Evolutionary conservation across 2,888 invertebrate genomes (phyloP).

Genomic region (Plebejus anna): DNA sequence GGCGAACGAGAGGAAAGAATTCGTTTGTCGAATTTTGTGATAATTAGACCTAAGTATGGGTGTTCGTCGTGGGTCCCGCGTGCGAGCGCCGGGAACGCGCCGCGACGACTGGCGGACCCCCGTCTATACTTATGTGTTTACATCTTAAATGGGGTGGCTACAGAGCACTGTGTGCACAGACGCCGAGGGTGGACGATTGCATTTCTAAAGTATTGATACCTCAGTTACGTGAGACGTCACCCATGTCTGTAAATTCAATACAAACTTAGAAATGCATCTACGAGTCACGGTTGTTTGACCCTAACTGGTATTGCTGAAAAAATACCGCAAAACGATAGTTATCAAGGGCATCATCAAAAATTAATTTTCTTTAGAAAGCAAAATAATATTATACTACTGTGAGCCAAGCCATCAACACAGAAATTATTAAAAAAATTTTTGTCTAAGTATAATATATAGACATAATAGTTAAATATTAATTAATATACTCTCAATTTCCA

Average conservation of each 20-base stretch:
- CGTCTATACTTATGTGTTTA: conserved; percentile 72
- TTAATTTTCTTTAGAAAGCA: too few relatives aligned
- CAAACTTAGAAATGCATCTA: too few relatives aligned
- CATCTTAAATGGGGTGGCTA: conserved; percentile 72
- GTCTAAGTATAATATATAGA: too few relatives aligned
- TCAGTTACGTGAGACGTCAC: too few relatives aligned
- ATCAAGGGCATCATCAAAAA: not conserved
- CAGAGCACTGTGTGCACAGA: conserved; percentile 48
- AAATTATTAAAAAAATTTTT: too few relatives aligned
- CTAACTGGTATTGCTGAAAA: too few relatives aligned
- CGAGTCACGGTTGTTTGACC: too few relatives aligned
- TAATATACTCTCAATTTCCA: not conserved
- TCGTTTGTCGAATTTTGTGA: conserved; percentile 36
- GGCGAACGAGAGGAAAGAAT: not conserved
- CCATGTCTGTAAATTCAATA: too few relatives aligned
- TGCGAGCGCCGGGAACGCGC: conserved; percentile 57
- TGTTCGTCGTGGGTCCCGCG: conserved; percentile 44
- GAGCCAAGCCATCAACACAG: too few relatives aligned
- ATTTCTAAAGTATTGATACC: too few relatives aligned
- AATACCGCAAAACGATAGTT: not conserved
- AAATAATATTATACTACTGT: too few relatives aligned
- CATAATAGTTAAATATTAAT: not conserved
- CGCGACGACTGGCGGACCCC: conserved; percentile 64
- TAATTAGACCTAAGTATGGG: conserved; percentile 35
- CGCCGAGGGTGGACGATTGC: conserved; percentile 7